Conservation (phyloP, 2,888 invertebrate genomes). For the Deilephila elpenor region DNA sequence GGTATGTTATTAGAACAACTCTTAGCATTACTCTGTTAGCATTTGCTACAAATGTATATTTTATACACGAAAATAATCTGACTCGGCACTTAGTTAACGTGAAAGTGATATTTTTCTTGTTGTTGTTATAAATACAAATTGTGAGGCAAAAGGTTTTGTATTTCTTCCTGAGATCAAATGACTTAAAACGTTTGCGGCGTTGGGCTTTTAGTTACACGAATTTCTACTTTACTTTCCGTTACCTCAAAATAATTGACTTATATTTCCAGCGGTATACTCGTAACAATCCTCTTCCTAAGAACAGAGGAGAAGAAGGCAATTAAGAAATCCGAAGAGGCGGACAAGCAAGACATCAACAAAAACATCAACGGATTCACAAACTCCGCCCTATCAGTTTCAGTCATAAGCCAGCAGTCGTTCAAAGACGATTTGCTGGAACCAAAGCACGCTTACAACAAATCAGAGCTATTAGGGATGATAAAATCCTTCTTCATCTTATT, state of each 20-base stretch:
- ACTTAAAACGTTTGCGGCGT: not conserved
- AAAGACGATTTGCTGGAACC: slow-evolving; percentile 75
- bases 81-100: not conserved
- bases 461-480: slow-evolving; percentile 68
- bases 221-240: not conserved
- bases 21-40: not conserved
- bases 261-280: slow-evolving; percentile 87
- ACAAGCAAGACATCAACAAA: slow-evolving; percentile 71
- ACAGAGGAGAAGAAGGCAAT: slow-evolving; percentile 83
- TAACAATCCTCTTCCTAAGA: slow-evolving; percentile 89
- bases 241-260: slow-evolving; percentile 12
- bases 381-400: slow-evolving; percentile 72
- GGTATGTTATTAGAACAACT: slow-evolving; percentile 72
- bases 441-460: slow-evolving; percentile 63
- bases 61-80: not conserved
- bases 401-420: slow-evolving; percentile 77
- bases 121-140: not conserved
- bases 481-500: slow-evolving; percentile 81
- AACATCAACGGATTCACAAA: slow-evolving; percentile 78
- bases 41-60: not conserved
- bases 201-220: not conserved
- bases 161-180: not conserved
- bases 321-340: slow-evolving; percentile 54
- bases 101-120: not conserved
- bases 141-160: not conserved